Evolutionary conservation across 1,140 invertebrate genomes (phyloP), one percentile per base, ranked within the genome.

Genomic region (Nymphalis io): DNA sequence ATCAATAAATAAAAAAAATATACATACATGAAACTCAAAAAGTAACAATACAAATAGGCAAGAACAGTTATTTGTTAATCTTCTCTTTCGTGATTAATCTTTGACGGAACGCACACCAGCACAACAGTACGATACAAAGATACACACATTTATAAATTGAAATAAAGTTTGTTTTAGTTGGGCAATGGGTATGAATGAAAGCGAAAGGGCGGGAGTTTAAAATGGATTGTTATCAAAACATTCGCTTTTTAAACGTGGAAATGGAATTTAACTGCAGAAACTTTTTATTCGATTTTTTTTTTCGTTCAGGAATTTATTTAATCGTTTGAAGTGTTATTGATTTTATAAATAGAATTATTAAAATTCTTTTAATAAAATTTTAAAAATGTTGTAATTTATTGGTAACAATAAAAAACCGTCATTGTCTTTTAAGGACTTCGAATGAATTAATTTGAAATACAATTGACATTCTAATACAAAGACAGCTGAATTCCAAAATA

Each of bases 121-220:
- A 81, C 86, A 88, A 72, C 23, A 55, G 63, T 62, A 71, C 60
- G 75, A 60, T 71, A 68, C 73, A 64, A 68, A 70, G 59, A 85
- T 78, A 79, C 84, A 88, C 88, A 90, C 88, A 88, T 82, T 82
- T 82, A 83, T 79, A 85, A 91, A 86, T 83, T 87, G 87, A 89
- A 91, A 89, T 89, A 89, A 89, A 90, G 84, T 89, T 90, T 87
- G 86, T 87, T 89, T 91, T 89, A 89, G 87, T 89, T 89, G 87
- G 83, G 87, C 86, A 87, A 79, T 85, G 79, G 83, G 87, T 82
- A 88, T 91, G 87, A 91, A 91, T 91, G 89, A 89, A 89, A 89
- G 81, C 76, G 85, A 89, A 91, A 89, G 84, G 83, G 84, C 79
- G 85, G 74, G 72, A 76, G 79, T 72, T 76, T 78, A 68, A 73